These are phyloP conservation scores for Oithona nana DNA, from an alignment of 2,888 invertebrate species.

Conservation along the genomic window DNA sequence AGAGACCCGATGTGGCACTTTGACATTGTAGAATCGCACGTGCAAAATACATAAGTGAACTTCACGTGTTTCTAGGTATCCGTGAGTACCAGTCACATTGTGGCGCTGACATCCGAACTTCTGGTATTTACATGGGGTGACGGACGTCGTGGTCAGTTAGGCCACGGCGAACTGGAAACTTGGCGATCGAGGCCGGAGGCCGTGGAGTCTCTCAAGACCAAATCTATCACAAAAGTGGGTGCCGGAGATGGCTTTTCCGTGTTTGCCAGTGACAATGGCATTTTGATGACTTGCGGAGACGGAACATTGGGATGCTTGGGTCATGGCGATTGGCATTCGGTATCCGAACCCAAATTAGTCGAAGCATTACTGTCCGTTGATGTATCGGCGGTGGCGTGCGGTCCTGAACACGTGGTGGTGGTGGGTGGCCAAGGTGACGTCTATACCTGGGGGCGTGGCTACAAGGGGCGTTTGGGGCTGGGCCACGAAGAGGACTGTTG, in stretches of 20 bases:
- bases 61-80: slow-evolving; percentile 29
- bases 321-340: slow-evolving; percentile 38
- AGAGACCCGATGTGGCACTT: too few relatives aligned
- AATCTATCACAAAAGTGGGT: slow-evolving; percentile 35
- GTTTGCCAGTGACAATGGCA: slow-evolving; percentile 44
- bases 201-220: slow-evolving; percentile 40
- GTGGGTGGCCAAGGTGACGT: slow-evolving; percentile 40
- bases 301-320: slow-evolving; percentile 39
- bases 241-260: slow-evolving; percentile 36
- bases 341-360: slow-evolving; percentile 39
- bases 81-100: slow-evolving; percentile 38
- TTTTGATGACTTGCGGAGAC: slow-evolving; percentile 47
- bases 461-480: slow-evolving; percentile 41
- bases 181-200: slow-evolving; percentile 38
- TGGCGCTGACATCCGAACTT: slow-evolving; percentile 39
- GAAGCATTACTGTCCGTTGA: slow-evolving; percentile 37
- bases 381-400: slow-evolving; percentile 40
- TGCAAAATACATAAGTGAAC: not conserved
- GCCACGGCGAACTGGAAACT: slow-evolving; percentile 32
- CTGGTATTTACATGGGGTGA: slow-evolving; percentile 49
- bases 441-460: slow-evolving; percentile 45
- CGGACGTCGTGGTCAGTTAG: slow-evolving; percentile 44
- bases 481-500: slow-evolving; percentile 34
- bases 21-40: too few relatives aligned
- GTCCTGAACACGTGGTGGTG: slow-evolving; percentile 42